These are phyloP conservation scores for Pseudorasbora parva DNA, from an alignment of 2,113 vertebrate species.

Conservation along the genomic window DNA sequence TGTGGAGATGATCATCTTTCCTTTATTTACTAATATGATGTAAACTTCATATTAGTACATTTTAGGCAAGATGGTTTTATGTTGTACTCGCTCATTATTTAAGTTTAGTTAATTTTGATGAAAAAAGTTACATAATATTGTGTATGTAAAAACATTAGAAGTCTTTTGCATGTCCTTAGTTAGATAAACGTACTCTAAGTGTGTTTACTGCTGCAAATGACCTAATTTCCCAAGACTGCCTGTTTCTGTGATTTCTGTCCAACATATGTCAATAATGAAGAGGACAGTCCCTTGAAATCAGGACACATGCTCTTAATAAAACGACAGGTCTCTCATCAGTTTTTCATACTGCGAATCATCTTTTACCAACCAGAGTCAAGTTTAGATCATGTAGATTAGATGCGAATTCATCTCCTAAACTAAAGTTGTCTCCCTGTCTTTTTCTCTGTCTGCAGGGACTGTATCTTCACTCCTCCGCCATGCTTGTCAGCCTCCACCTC, in stretches of 20 bases:
- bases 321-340: background rate
- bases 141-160: background rate
- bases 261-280: constrained; percentile 44
- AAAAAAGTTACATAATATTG: too few relatives aligned
- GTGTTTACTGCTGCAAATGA: constrained; percentile 22
- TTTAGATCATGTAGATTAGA: background rate
- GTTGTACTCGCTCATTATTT: too few relatives aligned
- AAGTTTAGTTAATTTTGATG: too few relatives aligned
- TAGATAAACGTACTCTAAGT: background rate
- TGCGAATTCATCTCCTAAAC: constrained; percentile 13
- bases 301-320: constrained; percentile 47
- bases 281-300: constrained; percentile 15
- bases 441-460: constrained; percentile 69
- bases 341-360: background rate
- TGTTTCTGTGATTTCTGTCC: constrained; percentile 20
- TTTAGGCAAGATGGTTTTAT: too few relatives aligned
- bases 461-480: constrained; percentile 78
- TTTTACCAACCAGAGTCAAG: background rate
- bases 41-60: too few relatives aligned
- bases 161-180: background rate
- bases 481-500: constrained; percentile 80
- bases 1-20: too few relatives aligned
- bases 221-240: constrained; percentile 21
- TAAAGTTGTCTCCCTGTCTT: constrained; percentile 46
- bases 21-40: too few relatives aligned